phyloP scores from a whole-genome alignment of 2,797 vertebrate genomes.

The Echiichthys vipera region DNA sequence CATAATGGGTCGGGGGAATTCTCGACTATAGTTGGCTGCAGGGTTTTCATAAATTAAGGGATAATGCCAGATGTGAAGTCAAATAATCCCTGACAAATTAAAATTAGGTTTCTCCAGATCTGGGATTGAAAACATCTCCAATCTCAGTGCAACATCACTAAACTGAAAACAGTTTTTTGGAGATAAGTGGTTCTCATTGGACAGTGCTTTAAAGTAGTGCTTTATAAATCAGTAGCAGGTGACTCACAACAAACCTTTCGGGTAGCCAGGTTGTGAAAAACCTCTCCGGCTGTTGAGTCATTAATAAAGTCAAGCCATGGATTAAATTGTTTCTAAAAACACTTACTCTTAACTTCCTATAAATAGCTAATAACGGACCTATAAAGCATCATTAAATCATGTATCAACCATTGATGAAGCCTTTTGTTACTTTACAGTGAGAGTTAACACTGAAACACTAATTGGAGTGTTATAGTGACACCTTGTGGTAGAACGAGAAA shows the following conservation, averaged over 20 bases:
- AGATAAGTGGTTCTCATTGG: not conserved
- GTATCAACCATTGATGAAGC: no score
- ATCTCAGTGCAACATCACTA: no score
- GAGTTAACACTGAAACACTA: no score
- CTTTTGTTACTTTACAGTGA: no score
- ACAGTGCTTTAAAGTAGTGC: no score
- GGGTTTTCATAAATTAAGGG: no score
- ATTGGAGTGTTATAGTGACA: slow-evolving; percentile 22
- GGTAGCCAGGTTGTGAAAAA: not conserved
- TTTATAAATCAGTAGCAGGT: not conserved
- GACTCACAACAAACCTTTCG: not conserved
- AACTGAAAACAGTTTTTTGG: not conserved
- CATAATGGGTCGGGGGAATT: no score
- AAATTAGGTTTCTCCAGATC: not conserved
- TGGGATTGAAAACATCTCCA: not conserved
- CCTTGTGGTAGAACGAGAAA: slow-evolving; percentile 60
- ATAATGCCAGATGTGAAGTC: not conserved
- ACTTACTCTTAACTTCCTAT: no score
- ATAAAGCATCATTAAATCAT: not conserved
- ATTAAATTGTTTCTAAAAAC: no score
- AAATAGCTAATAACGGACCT: not conserved
- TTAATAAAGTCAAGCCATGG: not conserved
- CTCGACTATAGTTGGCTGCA: no score
- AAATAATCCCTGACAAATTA: not conserved
- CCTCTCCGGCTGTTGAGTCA: not conserved